phyloP scores from a whole-genome alignment of 2,113 vertebrate species.

The Jaculus jaculus region DNA sequence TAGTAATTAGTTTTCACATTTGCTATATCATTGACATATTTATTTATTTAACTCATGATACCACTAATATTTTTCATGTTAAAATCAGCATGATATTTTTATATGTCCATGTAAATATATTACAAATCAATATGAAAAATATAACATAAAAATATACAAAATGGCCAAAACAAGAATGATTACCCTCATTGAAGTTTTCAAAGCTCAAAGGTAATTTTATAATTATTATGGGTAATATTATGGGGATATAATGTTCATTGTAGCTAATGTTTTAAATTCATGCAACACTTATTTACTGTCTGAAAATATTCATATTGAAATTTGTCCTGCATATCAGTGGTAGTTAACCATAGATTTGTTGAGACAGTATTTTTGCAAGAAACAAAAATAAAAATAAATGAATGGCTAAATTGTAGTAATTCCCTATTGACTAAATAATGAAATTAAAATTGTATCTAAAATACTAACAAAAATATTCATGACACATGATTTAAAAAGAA shows the following conservation, averaged over 20 bases:
- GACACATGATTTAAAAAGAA: not conserved
- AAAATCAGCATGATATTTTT: not conserved
- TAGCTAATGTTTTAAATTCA: not conserved
- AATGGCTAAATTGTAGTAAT: not conserved
- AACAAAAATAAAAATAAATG: not conserved
- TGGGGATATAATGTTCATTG: not conserved
- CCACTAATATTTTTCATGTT: not conserved
- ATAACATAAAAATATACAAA: not conserved
- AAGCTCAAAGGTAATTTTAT: not conserved
- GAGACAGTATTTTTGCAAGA: not conserved
- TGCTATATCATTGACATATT: not conserved
- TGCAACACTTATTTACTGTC: not conserved
- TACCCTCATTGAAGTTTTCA: not conserved
- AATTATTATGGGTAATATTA: not conserved
- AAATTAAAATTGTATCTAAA: not conserved
- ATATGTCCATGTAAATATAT: not conserved
- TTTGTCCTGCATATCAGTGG: not conserved
- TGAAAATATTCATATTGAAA: not conserved
- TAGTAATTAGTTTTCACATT: conserved; percentile 3
- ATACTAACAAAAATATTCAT: not conserved
- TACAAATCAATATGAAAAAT: not conserved
- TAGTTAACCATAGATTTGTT: not conserved
- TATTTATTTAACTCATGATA: not conserved
- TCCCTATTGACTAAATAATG: not conserved
- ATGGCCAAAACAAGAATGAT: not conserved